Percentiles rank a stretch among this genome's conserved stretches.
phyloP scores from a whole-genome alignment of 2,797 vertebrate genomes.

The Falco concolor region DNA sequence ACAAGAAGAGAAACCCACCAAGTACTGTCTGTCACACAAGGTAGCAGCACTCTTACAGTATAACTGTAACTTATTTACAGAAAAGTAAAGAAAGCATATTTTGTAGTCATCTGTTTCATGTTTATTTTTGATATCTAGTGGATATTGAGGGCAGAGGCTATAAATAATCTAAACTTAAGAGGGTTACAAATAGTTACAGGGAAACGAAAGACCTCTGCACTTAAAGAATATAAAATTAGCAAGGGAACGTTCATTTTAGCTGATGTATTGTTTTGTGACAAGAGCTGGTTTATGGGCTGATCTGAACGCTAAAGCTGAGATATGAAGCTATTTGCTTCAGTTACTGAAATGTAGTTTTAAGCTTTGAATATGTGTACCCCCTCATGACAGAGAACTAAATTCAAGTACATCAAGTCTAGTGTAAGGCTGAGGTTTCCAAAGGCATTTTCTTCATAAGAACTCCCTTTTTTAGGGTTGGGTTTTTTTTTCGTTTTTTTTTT shows the following conservation, averaged over 20 bases:
- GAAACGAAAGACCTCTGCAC: background rate
- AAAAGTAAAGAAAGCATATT: background rate
- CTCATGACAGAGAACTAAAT: background rate
- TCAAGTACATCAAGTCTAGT: background rate
- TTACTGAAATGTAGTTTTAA: background rate
- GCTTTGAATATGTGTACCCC: background rate
- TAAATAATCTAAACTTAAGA: background rate
- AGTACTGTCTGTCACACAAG: background rate
- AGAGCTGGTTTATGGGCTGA: background rate
- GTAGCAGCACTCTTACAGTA: background rate
- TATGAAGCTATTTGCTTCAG: background rate
- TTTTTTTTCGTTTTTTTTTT: no score
- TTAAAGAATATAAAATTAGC: background rate
- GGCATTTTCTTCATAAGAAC: background rate
- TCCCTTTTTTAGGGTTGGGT: no score
- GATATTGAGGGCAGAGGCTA: background rate
- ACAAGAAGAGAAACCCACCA: background rate
- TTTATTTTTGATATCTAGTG: background rate
- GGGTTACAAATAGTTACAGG: background rate
- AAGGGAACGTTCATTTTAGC: background rate
- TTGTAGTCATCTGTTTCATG: background rate
- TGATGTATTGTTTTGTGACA: background rate
- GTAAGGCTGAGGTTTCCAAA: background rate
- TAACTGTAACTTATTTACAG: background rate
- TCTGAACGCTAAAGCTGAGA: background rate